Conservation (phyloP, 2,113 vertebrate genomes). For the Syngnathoides biaculeatus region DNA sequence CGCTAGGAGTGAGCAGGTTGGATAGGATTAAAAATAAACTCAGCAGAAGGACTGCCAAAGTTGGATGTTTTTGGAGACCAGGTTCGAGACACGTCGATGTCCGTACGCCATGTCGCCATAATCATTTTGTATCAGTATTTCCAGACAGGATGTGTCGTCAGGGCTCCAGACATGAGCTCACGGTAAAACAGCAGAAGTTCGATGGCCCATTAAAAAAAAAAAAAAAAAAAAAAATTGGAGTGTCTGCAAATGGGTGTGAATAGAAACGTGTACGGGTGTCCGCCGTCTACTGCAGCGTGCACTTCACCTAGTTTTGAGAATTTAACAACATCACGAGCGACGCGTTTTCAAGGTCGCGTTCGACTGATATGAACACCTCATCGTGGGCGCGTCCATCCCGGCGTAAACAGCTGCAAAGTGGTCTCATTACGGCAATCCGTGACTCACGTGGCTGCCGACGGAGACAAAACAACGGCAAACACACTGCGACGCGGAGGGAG, state of each 20-base stretch:
- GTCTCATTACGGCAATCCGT: constrained; percentile 9
- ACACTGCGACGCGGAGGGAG: not conserved
- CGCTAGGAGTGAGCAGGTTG: too few species aligned
- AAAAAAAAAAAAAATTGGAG: constrained; percentile 8
- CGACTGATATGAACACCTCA: not conserved
- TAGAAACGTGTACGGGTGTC: constrained; percentile 26
- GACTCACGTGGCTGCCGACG: not conserved
- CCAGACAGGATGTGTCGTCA: constrained; percentile 23
- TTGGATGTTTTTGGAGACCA: too few species aligned
- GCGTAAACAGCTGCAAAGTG: constrained; percentile 6
- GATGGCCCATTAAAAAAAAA: constrained; percentile 9
- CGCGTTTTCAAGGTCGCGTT: not conserved
- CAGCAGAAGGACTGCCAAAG: too few species aligned
- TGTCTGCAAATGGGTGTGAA: constrained; percentile 27
- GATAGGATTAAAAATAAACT: too few species aligned
- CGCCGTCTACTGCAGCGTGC: not conserved
- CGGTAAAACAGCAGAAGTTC: constrained; percentile 22
- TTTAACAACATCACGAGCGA: too few species aligned
- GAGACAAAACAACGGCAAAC: not conserved
- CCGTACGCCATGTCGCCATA: not conserved
- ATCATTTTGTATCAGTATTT: constrained; percentile 5
- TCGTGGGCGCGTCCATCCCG: constrained; percentile 26
- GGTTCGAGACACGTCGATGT: too few species aligned
- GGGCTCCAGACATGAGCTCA: constrained; percentile 57
- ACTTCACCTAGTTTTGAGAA: not conserved